phyloP scores from a whole-genome alignment of 2,888 invertebrate species.

The Trachelus stipa region DNA sequence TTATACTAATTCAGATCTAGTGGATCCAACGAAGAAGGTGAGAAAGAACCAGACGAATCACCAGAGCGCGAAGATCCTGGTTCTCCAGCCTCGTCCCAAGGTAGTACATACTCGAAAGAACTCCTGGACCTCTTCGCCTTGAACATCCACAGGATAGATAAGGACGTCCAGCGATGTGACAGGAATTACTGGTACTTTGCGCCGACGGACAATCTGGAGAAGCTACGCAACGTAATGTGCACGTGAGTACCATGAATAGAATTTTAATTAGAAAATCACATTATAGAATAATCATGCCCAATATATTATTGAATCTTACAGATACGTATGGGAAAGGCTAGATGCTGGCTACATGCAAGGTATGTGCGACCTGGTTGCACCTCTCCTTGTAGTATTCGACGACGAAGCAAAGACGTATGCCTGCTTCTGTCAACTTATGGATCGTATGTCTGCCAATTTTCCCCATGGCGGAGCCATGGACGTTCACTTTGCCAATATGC shows the following conservation, averaged over 20 bases:
- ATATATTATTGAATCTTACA: conserved; percentile 56
- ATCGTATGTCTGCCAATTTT: conserved; percentile 91
- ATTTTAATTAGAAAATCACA: not conserved
- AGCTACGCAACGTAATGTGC: conserved; percentile 94
- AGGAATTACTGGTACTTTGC: conserved; percentile 94
- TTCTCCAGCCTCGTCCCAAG: conserved; percentile 91
- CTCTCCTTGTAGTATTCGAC: conserved; percentile 89
- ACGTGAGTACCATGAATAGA: conserved; percentile 74
- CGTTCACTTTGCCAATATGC: conserved; percentile 95
- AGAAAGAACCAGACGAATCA: conserved; percentile 41
- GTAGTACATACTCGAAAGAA: conserved; percentile 85
- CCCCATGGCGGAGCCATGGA: conserved; percentile 96
- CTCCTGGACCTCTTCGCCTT: conserved; percentile 85
- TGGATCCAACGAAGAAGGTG: conserved; percentile 66
- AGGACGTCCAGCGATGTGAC: conserved; percentile 96
- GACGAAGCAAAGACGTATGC: conserved; percentile 93
- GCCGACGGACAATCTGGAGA: conserved; percentile 85
- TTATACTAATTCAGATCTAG: conserved; percentile 50
- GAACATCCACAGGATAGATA: conserved; percentile 94
- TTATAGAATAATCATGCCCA: not conserved
- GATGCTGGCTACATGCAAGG: conserved; percentile 97
- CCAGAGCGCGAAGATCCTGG: conserved; percentile 60
- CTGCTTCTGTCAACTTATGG: conserved; percentile 92
- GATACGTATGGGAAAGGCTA: conserved; percentile 97
- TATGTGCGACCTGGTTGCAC: conserved; percentile 97